Percentiles rank a stretch among this genome's conserved stretches.
phyloP scores from a whole-genome alignment of 2,113 vertebrate species.

The Phaethornis superciliosus region DNA sequence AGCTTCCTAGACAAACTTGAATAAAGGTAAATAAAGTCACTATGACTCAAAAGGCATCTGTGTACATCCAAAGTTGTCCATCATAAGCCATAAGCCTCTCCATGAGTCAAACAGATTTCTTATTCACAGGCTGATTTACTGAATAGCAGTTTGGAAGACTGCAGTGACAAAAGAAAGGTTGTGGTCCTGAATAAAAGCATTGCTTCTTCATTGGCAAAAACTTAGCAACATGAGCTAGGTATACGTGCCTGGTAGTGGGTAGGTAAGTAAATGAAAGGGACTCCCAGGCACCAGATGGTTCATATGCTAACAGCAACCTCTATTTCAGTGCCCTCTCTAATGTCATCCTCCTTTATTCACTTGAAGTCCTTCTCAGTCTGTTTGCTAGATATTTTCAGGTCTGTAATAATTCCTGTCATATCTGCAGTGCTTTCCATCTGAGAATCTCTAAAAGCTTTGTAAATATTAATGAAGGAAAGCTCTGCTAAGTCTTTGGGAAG shows the following conservation, averaged over 20 bases:
- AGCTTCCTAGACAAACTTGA: not conserved
- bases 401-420: conserved; percentile 54
- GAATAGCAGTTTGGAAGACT: not conserved
- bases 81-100: not conserved
- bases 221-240: not conserved
- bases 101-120: not conserved
- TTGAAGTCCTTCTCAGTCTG: conserved; percentile 20
- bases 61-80: not conserved
- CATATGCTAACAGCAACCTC: conserved; percentile 29
- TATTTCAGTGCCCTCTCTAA: not conserved
- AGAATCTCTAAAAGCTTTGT: conserved; percentile 63
- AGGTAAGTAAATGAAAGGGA: conserved; percentile 12
- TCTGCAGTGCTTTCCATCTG: conserved; percentile 51
- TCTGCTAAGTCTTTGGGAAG: conserved; percentile 44
- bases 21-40: not conserved
- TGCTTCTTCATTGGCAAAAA: not conserved
- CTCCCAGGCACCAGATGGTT: conserved; percentile 49
- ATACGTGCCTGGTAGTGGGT: not conserved
- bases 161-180: not conserved
- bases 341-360: conserved; percentile 30
- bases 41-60: not conserved
- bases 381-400: conserved; percentile 50
- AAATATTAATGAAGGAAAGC: conserved; percentile 70
- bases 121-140: not conserved
- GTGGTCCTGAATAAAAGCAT: not conserved